These are phyloP conservation scores for Drosophila repleta DNA, from an alignment of 1,140 invertebrate genomes.

Conservation along the genomic window DNA sequence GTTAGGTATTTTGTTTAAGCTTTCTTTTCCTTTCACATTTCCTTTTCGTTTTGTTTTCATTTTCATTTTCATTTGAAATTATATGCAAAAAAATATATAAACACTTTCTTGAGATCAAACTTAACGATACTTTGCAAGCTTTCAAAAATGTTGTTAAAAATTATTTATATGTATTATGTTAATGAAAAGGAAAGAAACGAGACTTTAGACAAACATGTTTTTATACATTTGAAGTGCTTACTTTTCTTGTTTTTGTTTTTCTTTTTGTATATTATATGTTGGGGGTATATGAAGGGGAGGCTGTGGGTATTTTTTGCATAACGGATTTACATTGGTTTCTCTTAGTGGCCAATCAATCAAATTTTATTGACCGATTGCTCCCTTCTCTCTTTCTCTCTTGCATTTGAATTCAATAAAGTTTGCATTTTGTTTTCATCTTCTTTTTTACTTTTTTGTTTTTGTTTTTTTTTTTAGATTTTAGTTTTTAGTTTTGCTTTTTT, in stretches of 20 bases:
- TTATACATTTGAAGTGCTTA: slow-evolving; percentile 30
- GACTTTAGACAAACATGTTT: slow-evolving; percentile 22
- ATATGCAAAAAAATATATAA: slow-evolving; percentile 74
- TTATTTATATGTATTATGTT: slow-evolving; percentile 30
- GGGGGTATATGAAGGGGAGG: slow-evolving; percentile 25
- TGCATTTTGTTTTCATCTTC: slow-evolving; percentile 48
- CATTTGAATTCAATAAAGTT: slow-evolving; percentile 66
- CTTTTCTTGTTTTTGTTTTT: slow-evolving; percentile 5
- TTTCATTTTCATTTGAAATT: slow-evolving; percentile 68
- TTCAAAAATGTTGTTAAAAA: slow-evolving; percentile 45
- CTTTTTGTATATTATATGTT: slow-evolving; percentile 31
- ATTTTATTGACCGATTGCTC: slow-evolving; percentile 18
- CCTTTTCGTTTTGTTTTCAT: slow-evolving; percentile 8
- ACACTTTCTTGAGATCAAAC: slow-evolving; percentile 80
- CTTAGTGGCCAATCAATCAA: slow-evolving; percentile 12
- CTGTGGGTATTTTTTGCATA: slow-evolving; percentile 19
- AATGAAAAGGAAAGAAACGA: slow-evolving; percentile 21
- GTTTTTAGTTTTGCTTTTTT: slow-evolving; percentile 66
- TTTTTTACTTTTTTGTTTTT: slow-evolving; percentile 27
- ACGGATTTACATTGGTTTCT: slow-evolving; percentile 45
- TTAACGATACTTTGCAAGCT: slow-evolving; percentile 81
- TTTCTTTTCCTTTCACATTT: slow-evolving; percentile 31
- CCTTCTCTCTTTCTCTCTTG: slow-evolving; percentile 31
- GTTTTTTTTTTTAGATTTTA: slow-evolving; percentile 27
- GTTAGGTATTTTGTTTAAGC: slow-evolving; percentile 67